A percentile compares a stretch with the other conserved stretches of the same genome.
These are phyloP conservation scores for Platichthys flesus DNA, from an alignment of 2,113 vertebrate genomes.

Conservation along the genomic window DNA sequence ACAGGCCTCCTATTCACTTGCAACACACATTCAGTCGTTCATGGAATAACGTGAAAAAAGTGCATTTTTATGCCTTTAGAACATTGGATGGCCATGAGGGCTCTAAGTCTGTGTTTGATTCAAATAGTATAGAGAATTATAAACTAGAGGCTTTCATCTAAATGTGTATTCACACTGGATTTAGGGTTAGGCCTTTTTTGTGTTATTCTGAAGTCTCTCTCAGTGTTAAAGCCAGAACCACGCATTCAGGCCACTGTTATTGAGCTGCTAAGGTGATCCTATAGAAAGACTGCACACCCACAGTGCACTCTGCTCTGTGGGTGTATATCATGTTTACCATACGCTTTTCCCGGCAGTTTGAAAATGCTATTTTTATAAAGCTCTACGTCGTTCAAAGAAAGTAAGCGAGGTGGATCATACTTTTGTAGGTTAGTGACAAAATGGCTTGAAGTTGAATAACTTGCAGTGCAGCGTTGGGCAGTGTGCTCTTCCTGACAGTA, in stretches of 20 bases:
- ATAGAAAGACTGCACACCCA: slow-evolving; percentile 38
- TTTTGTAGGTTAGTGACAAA: slow-evolving; percentile 39
- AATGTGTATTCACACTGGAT: slow-evolving; percentile 80
- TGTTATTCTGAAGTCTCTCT: slow-evolving; percentile 57
- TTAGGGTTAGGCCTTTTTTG: slow-evolving; percentile 64
- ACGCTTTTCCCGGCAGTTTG: slow-evolving; percentile 24
- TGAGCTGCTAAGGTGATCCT: slow-evolving; percentile 58
- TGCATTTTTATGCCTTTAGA: slow-evolving; percentile 78
- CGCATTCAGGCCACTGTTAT: slow-evolving; percentile 59
- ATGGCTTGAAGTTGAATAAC: slow-evolving; percentile 55
- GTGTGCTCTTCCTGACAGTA: slow-evolving; percentile 62
- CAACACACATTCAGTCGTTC: slow-evolving; percentile 72
- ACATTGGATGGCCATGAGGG: slow-evolving; percentile 76
- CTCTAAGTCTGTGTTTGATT: slow-evolving; percentile 77
- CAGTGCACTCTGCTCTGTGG: slow-evolving; percentile 23
- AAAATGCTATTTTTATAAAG: slow-evolving; percentile 32
- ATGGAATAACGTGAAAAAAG: slow-evolving; percentile 75
- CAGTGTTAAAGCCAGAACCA: slow-evolving; percentile 53
- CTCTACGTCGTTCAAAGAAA: slow-evolving; percentile 16
- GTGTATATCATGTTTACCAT: slow-evolving; percentile 30
- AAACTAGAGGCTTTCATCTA: slow-evolving; percentile 77
- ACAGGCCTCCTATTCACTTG: slow-evolving; percentile 78
- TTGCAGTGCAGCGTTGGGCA: slow-evolving; percentile 49
- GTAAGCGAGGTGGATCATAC: neutral
- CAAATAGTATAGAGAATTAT: slow-evolving; percentile 77